Conservation (phyloP, 2,888 invertebrate species). For the Pogonocherus hispidulus region DNA sequence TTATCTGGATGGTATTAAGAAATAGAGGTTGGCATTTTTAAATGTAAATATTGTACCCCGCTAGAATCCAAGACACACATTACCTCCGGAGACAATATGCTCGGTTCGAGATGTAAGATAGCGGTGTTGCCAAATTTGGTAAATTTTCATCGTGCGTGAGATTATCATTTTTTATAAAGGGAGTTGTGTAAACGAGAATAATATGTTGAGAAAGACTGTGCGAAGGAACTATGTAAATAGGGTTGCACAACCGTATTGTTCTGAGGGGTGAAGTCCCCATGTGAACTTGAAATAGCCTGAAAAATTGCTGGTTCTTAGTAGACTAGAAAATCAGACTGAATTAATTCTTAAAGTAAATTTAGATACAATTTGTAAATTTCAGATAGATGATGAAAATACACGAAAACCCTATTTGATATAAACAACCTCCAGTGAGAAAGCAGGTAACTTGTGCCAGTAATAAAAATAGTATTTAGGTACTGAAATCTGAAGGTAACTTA, state of each 20-base stretch:
- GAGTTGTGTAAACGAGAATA: neutral
- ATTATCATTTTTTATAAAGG: neutral
- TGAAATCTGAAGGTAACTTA: too few relatives aligned
- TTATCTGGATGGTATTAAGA: neutral
- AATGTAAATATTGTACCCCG: constrained; percentile 5
- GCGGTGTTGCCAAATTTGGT: constrained; percentile 1
- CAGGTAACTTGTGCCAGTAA: too few relatives aligned
- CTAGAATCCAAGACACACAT: constrained; percentile 1
- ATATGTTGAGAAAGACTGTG: neutral
- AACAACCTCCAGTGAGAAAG: too few relatives aligned
- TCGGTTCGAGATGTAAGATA: neutral
- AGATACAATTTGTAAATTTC: too few relatives aligned
- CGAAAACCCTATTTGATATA: too few relatives aligned
- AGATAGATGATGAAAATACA: too few relatives aligned
- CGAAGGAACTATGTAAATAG: neutral
- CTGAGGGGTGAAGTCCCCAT: neutral
- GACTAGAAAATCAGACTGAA: too few relatives aligned
- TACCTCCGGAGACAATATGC: neutral
- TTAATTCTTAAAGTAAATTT: too few relatives aligned
- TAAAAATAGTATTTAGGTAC: too few relatives aligned
- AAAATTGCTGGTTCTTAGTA: too few relatives aligned
- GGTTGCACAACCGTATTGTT: neutral
- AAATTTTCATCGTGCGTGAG: neutral
- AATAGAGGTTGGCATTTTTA: constrained; percentile 1
- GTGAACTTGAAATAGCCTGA: too few relatives aligned